These are phyloP conservation scores for Tipula lateralis DNA, from an alignment of 2,888 invertebrate genomes.

Conservation along the genomic window DNA sequence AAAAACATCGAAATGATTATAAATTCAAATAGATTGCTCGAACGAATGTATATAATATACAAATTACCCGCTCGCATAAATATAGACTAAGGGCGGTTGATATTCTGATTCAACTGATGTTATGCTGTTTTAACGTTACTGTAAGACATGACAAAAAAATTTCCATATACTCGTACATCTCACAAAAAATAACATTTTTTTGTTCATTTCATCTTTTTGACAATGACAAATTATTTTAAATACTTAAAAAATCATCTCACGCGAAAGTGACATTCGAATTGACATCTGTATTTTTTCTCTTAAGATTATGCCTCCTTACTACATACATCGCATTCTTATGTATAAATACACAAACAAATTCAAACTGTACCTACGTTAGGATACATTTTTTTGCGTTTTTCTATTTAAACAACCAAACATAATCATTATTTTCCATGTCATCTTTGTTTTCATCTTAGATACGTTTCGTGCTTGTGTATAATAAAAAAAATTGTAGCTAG, in stretches of 20 bases:
- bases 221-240: conserved; percentile 19
- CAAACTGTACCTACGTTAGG: not conserved
- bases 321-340: not conserved
- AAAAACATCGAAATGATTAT: not conserved
- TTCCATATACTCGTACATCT: not conserved
- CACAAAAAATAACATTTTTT: not conserved
- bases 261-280: conserved; percentile 19
- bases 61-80: not conserved
- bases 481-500: too few relatives aligned
- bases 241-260: conserved; percentile 24
- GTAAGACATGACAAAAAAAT: not conserved
- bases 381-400: not conserved
- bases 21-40: not conserved
- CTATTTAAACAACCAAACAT: not conserved
- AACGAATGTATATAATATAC: not conserved
- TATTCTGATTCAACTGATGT: not conserved
- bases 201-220: conserved; percentile 11
- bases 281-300: conserved; percentile 19
- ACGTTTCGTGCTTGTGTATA: not conserved
- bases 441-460: not conserved
- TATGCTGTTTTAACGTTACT: not conserved
- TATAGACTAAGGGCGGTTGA: not conserved
- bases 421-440: not conserved
- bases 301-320: not conserved
- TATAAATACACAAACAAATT: not conserved